Evolutionary conservation across 2,888 invertebrate species (phyloP), one percentile per base, ranked within the genome.

Genomic region (Oxyteleia sp.): DNA sequence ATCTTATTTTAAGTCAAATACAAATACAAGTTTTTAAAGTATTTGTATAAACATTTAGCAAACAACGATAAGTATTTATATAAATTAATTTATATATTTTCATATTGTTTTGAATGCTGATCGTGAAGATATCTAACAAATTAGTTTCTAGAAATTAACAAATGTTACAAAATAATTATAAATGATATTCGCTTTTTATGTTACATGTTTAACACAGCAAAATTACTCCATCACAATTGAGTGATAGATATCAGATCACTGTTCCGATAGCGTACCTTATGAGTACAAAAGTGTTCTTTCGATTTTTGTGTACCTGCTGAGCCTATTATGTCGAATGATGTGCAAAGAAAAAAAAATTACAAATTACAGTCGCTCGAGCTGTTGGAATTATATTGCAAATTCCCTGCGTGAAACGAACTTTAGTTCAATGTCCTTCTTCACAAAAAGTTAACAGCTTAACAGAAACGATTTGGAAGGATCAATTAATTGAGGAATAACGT

Each of bases 281-380:
- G 15, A 11, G 38, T 61, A 32, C 72, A 11, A 10, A 38, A 59
- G 29, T 49, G 72, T 72, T 53, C 32, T n/a, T 59, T 47, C 38
- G 35, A 71, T 35, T 61, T 72, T 38, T 61, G 43, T 43, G 20
- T 61, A 53, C 61, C 72, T 53, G 61, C 72, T 72, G 72, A 61
- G 72, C 43, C 53, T 18, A 61, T 61, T 72, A 72, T 51, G 72
- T 72, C 61, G 72, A 72, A 47, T 47, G 72, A 61, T 53, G 72
- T 61, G 72, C 53, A 61, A 72, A 41, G 61, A 16, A 45, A 15
- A 45, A 45, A 45, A 51, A 53, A 51, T 20, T 23, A 61, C 72
- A 18, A 51, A 72, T 51, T 71, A 57, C 47, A 47, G 69, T 69
- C 55, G 45, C 45, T 47, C 20, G 23, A 8, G 32, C 47, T 5